These are phyloP conservation scores for Oenanthe oenanthe DNA, from an alignment of 2,113 vertebrate species.

Conservation along the genomic window DNA sequence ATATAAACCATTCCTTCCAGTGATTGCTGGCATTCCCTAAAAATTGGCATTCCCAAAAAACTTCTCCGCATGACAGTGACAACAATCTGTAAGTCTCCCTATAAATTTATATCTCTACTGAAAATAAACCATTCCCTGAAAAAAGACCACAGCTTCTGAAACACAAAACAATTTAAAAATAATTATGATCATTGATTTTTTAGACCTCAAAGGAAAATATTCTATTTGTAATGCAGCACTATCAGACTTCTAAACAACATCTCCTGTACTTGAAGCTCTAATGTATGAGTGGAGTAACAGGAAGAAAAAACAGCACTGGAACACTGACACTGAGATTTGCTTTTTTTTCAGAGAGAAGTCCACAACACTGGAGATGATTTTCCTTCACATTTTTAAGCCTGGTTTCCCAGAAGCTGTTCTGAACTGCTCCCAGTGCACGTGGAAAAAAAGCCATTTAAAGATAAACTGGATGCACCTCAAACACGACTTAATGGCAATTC, in stretches of 20 bases:
- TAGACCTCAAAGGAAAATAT: not conserved
- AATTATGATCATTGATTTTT: not conserved
- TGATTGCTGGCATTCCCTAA: not conserved
- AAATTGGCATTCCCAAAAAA: not conserved
- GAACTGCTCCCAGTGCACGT: not conserved
- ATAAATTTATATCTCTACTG: not conserved
- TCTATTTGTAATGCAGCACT: not conserved
- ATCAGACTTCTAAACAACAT: not conserved
- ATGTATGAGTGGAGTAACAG: not conserved
- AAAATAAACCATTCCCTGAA: not conserved
- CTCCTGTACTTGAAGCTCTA: not conserved
- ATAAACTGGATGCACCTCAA: accelerated
- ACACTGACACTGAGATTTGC: too few relatives aligned
- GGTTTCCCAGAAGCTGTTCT: not conserved
- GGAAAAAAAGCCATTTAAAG: not conserved
- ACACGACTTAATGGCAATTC: accelerated
- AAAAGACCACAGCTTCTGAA: not conserved
- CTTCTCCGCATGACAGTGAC: not conserved
- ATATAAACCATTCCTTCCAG: conserved; percentile 1
- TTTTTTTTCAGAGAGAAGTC: not conserved
- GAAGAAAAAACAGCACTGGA: not conserved
- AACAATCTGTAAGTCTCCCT: not conserved
- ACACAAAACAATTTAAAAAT: not conserved
- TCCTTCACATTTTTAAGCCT: not conserved
- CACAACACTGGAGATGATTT: not conserved